Evolutionary conservation across 2,113 vertebrate genomes (phyloP).

Genomic region (Oreamnos americanus): DNA sequence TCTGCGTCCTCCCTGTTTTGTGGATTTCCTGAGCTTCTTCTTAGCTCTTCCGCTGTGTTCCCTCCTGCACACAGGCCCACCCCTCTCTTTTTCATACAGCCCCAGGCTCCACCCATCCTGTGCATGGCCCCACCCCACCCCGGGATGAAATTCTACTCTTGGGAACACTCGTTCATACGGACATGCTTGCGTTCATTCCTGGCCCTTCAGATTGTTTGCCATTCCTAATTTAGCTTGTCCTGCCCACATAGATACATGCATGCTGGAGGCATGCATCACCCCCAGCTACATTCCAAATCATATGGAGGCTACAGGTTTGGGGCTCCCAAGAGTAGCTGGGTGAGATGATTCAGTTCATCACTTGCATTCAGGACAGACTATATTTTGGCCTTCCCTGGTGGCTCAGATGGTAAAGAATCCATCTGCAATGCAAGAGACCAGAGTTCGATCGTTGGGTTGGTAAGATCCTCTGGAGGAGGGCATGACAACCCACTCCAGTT

Average conservation of each 20-base stretch:
- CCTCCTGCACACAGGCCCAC: neutral
- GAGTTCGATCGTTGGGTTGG: neutral
- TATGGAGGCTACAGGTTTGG: rapidly evolving
- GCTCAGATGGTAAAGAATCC: neutral
- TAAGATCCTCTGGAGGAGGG: neutral
- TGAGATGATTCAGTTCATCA: neutral
- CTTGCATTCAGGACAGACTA: neutral
- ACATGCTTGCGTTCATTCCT: neutral
- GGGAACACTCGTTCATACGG: neutral
- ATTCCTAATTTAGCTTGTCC: neutral
- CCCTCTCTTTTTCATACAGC: rapidly evolving
- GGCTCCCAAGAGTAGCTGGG: no score
- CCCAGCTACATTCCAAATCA: no score
- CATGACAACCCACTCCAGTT: neutral
- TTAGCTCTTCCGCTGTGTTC: rapidly evolving
- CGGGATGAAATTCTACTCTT: neutral
- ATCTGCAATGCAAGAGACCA: rapidly evolving
- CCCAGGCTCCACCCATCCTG: neutral
- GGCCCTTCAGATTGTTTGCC: neutral
- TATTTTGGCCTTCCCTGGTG: neutral
- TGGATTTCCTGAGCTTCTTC: rapidly evolving
- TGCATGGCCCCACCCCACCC: no score
- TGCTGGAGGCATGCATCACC: no score
- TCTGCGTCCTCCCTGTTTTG: no score
- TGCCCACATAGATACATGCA: rapidly evolving